Evolutionary conservation across 2,113 vertebrate genomes (phyloP), one percentile per base, ranked within the genome.

Genomic region (Petrocephalus zakoni): DNA sequence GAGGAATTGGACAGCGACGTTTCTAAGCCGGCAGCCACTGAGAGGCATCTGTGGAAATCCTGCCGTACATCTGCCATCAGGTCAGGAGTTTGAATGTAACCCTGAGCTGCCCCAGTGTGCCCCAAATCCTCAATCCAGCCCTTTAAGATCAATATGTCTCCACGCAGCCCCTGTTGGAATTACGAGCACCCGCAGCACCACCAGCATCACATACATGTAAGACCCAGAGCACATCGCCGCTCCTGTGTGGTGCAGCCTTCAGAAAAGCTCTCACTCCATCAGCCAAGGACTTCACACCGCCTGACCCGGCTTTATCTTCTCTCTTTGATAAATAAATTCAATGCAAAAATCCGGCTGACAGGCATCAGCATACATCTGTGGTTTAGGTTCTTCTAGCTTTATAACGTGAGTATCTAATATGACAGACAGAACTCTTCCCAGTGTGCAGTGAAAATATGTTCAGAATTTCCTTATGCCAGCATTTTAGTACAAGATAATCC

Each of bases 351-450:
- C 49, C 0, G 10, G 13, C 5, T 29, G 51, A 85, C 15, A 29
- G 15, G 17, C 21, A 17, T 42, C n/a, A 88, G 51, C 6, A 13
- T 78, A 19, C 75, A 9, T 53, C 13, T 10, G 61, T 25, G 64
- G 17, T 53, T 29, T 68, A 25, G 25, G 11, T 37, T 15, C 25
- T 88, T 81, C 25, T 42, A 55, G n/a, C 9, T 29, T 52, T 37
- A 81, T 53, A 64, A 51, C 15, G 61, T 68, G 85, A 72, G 68
- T 87, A 52, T 87, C 52, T 87, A n/a, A 75, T 72, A 72, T 42
- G 47, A 21, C 46, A 13, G 58, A 68, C 42, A 51, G 11, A 46
- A 84, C 21, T n/a, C 81, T 84, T 47, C 68, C 68, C 25, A 13
- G 2, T 75, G 53, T 55, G 5, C 17, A 68, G 5, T 8, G 21